Evolutionary conservation across 2,888 invertebrate species (phyloP), one percentile per base, ranked within the genome.

Genomic region (Coronaproctus castanopsis): DNA sequence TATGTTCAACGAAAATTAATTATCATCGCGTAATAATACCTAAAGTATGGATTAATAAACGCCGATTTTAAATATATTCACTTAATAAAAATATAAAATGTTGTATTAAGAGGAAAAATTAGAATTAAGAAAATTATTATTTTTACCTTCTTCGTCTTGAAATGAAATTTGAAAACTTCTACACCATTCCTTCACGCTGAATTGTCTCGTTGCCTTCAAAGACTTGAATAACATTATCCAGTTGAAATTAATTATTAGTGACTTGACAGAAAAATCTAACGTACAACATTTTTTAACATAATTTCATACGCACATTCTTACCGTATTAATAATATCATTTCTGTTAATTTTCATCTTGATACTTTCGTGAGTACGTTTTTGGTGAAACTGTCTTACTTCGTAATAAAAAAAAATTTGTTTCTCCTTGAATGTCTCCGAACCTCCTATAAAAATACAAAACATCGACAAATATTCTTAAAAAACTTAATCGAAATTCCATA

Each of bases 141-240:
- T 20, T 10, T 23, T 59, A 59, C 89, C 93, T 78, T 89, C 89
- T 71, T 95, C 93, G n/a, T 90, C 91, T 70, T 85, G 82, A 73
- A 93, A 93, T 59, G 82, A 83, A 63, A 93, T 83, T 74, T 93
- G 92, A 71, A 93, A 92, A 75, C 87, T 90, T 69, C 86, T 81
- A 73, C 91, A 92, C 93, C 93, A 95, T 74, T 93, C 92, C 58
- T 83, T 81, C n/a, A 87, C 80, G 22, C 81, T 78, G 74, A 90
- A 89, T 69, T 83, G 81, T 67, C 85, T 83, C 1, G 89, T 89
- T 52, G 87, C 83, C 73, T 88, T 90, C 76, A 90, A 83, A 1
- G 80, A 79, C 79, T 80, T 71, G 19, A 73, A 73, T 50, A 14
- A 8, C 5, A 24, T 52, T 20, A 59, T 48, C 23, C 24, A 10